Evolutionary conservation across 1,140 invertebrate genomes (phyloP).

Genomic region (Ganaspis sp.): DNA sequence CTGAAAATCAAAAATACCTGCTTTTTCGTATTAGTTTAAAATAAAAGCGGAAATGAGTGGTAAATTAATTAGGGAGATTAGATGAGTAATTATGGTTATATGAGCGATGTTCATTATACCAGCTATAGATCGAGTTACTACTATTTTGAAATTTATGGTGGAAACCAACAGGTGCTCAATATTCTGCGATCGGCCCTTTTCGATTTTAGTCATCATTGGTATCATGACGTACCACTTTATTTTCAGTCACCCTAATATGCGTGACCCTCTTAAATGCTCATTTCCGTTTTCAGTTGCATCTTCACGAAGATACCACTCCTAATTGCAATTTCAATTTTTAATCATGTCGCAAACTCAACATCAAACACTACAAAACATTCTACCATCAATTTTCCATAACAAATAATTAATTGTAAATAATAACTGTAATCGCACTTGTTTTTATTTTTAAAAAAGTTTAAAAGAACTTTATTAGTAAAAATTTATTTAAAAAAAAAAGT

Average conservation of each 20-base stretch:
- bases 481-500: too few species aligned
- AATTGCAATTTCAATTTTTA: not conserved
- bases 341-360: not conserved
- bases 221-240: slow-evolving; percentile 69
- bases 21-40: too few species aligned
- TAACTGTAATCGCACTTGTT: too few species aligned
- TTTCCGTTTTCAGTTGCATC: slow-evolving; percentile 61
- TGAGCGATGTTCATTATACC: not conserved
- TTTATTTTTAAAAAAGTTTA: too few species aligned
- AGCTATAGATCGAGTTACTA: slow-evolving; percentile 31
- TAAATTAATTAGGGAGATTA: not conserved
- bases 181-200: slow-evolving; percentile 51
- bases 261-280: slow-evolving; percentile 60
- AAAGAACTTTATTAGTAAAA: too few species aligned
- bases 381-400: too few species aligned
- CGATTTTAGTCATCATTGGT: slow-evolving; percentile 47
- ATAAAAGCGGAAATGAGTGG: not conserved
- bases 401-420: too few species aligned
- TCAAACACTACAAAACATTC: too few species aligned
- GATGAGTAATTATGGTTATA: slow-evolving; percentile 28
- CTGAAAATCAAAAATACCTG: too few species aligned
- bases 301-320: slow-evolving; percentile 33
- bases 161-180: slow-evolving; percentile 66
- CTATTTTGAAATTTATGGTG: slow-evolving; percentile 67
- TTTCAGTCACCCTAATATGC: slow-evolving; percentile 54